Conservation (phyloP, 2,888 invertebrate genomes). For the Trissolcus japonicus region DNA sequence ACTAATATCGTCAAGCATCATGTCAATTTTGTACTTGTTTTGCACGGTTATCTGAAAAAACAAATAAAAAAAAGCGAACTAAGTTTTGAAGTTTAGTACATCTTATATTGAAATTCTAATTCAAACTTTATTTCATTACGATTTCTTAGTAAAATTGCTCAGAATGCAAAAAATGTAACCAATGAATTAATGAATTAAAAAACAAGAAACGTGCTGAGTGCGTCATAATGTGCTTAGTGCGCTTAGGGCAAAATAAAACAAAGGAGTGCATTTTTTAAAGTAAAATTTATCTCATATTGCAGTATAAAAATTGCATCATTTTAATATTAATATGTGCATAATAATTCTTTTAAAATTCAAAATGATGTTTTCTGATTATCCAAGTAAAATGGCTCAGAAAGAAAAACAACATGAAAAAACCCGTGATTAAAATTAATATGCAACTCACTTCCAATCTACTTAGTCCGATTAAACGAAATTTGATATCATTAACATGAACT, state of each 20-base stretch:
- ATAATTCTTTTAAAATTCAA: no score
- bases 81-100: background rate
- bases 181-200: no score
- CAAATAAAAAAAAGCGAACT: background rate
- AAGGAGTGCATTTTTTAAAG: no score
- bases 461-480: conserved; percentile 64
- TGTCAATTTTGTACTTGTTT: conserved; percentile 66
- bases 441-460: conserved; percentile 66
- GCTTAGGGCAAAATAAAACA: no score
- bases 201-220: no score
- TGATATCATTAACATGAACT: conserved; percentile 66
- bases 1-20: conserved; percentile 58
- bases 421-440: background rate
- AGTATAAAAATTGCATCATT: no score
- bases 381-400: background rate
- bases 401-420: background rate
- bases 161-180: no score
- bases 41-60: conserved; percentile 65
- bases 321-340: no score
- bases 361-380: no score
- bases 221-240: no score
- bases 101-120: background rate
- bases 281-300: no score
- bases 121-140: background rate
- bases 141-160: no score